Base-by-base conservation (phyloP, 1,140 invertebrate genomes). In the Drosophila repletoides region DNA sequence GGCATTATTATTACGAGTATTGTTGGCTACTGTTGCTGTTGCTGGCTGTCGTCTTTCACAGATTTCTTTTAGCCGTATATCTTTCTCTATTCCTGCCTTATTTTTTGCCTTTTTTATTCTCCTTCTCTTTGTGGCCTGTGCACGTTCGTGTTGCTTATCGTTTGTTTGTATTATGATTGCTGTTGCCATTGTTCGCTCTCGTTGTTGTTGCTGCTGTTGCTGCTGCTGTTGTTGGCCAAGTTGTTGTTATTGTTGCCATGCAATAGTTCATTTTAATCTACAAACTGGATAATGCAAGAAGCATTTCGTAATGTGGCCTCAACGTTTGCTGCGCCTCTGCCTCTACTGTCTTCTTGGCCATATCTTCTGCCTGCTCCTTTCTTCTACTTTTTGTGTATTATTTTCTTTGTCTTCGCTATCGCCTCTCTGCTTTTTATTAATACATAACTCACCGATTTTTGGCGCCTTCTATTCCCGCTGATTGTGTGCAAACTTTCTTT, bases 231-330 rank as follows among this genome's bases (percentile, higher is more conserved):
- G 5, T 10, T 41, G 31, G 26, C n/a, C n/a, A n/a, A 22, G 29
- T 31, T 46, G 51, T 51, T 74, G 40, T 49, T 56, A 46, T 60
- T 68, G 68, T 73, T 81, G 73, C 45, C 79, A 53, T 88, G 83
- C 76, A 86, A 86, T 86, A 86, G 81, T 86, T 86, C 80, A 86
- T 86, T 86, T 86, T 86, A 86, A 86, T 86, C 80, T 86, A 86
- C 72, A 83, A 70, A 84, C 75, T 58, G 80, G 80, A 86, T 86
- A 86, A 86, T 86, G 76, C 80, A 86, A 86, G 81, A 86, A 84
- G 80, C 72, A 80, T 86, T 86, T 71, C 72, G 80, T 84, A 84
- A 84, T 80, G 72, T 83, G 72, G 65, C 60, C 71, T 61, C 53
- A 60, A 41, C 56, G 26, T 53, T 67, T 74, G 56, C 56, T 51